A percentile compares a stretch with the other conserved stretches of the same genome.
These are phyloP conservation scores for Phaonia tiefii DNA, from an alignment of 2,888 invertebrate species.

Conservation along the genomic window DNA sequence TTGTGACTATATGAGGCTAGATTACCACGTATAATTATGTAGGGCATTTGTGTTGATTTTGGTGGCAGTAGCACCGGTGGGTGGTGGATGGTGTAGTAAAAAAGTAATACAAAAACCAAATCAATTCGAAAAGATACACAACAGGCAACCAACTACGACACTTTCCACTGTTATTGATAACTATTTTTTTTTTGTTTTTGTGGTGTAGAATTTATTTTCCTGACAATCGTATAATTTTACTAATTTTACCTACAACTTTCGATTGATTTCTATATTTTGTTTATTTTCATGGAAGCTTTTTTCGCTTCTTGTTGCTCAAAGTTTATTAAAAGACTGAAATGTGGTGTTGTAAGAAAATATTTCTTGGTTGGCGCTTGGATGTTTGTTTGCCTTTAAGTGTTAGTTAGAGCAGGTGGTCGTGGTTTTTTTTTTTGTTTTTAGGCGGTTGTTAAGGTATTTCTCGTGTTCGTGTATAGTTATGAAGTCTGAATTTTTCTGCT, in stretches of 20 bases:
- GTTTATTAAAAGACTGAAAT: slow-evolving; percentile 58
- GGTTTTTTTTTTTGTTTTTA: slow-evolving; percentile 17
- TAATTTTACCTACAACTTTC: slow-evolving; percentile 36
- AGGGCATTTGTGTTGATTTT: slow-evolving; percentile 85
- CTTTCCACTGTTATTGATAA: slow-evolving; percentile 3
- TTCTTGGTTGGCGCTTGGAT: slow-evolving; percentile 46
- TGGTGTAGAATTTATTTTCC: slow-evolving; percentile 2
- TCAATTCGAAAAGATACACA: no score
- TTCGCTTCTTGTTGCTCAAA: slow-evolving; percentile 45
- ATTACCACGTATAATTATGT: slow-evolving; percentile 94
- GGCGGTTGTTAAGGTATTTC: not conserved
- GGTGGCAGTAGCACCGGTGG: slow-evolving; percentile 63
- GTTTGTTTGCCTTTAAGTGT: slow-evolving; percentile 7
- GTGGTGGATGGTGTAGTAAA: slow-evolving; percentile 25
- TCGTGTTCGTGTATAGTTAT: not conserved
- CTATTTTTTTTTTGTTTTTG: slow-evolving; percentile 1
- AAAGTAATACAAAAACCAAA: slow-evolving; percentile 36
- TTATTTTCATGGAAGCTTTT: slow-evolving; percentile 33
- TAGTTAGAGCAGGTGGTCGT: slow-evolving; percentile 31
- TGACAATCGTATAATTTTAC: not conserved
- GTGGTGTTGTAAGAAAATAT: slow-evolving; percentile 45
- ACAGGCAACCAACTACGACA: not conserved
- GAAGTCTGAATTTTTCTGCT: no score
- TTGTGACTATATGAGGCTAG: slow-evolving; percentile 92
- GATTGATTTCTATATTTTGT: slow-evolving; percentile 10